Base-by-base conservation (phyloP, 2,888 invertebrate species). In the Hyposoter didymator region DNA sequence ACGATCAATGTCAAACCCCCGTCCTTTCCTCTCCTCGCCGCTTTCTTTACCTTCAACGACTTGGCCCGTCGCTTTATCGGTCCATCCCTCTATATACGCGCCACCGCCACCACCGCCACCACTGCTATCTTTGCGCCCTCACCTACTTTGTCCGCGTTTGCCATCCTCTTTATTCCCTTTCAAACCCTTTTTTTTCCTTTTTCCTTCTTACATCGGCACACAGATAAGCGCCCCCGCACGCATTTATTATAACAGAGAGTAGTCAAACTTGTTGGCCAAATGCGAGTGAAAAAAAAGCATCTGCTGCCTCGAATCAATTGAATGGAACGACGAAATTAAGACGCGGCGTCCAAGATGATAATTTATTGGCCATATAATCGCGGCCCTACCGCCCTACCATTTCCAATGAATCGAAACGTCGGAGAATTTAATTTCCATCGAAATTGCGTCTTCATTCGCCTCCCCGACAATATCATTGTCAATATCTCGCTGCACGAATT, bases 341-440 rank as follows among this genome's bases (percentile, higher is more conserved):
- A 59, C 22, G 17, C 22, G 17, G 22, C 55, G 32, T 7, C 35
- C 10, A 6, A 39, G 10, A 49, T 62, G 74, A n/a, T 10, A 66
- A 79, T 75, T 78, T 59, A 78, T 75, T 12, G 69, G 19, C 35
- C 35, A 35, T 35, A 49, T 35, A 35, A 74, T 79, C 73, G 52
- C 73, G 52, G 22, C 52, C n/a, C 19, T 64, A 4, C 17, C 5
- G 35, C 35, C 0, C 2, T n/a, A 45, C 47, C 49, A 64, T n/a
- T 45, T 79, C 22, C 70, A 66, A 70, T 75, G 74, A 79, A 79
- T 45, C 43, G 49, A 8, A 72, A 62, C 70, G 39, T 55, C 47
- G 43, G 45, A 76, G 52, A 45, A 80, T 70, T 55, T 66, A 80
- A 84, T 84, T 80, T 76, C 55, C 55, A 76, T 72, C 52, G 45